Conservation (phyloP, 2,113 vertebrate species). For the Phycodurus eques region DNA sequence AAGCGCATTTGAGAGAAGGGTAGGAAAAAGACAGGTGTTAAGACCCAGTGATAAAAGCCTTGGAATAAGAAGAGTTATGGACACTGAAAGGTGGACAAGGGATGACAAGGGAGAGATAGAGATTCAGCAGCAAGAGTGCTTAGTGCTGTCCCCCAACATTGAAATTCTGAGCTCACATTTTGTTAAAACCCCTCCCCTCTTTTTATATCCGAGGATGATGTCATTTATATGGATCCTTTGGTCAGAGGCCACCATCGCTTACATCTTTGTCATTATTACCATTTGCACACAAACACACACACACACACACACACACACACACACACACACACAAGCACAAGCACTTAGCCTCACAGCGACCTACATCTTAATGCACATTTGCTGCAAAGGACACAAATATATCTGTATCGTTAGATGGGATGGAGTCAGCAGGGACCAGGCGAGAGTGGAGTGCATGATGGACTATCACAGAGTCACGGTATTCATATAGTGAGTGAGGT, state of each 20-base stretch:
- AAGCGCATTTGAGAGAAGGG: constrained; percentile 35
- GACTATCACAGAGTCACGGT: constrained; percentile 6
- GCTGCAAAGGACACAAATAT: constrained; percentile 62
- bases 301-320: not conserved
- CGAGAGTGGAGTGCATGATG: constrained; percentile 8
- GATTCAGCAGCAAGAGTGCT: constrained; percentile 32
- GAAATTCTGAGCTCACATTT: constrained; percentile 66
- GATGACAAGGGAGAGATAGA: constrained; percentile 12
- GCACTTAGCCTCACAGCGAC: constrained; percentile 64
- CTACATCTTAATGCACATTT: constrained; percentile 66
- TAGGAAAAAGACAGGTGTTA: constrained; percentile 57
- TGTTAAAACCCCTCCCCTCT: constrained; percentile 28
- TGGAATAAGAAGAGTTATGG: constrained; percentile 36
- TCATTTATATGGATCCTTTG: constrained; percentile 71
- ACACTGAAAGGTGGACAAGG: constrained; percentile 12
- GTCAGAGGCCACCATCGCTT: constrained; percentile 62
- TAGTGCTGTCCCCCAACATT: constrained; percentile 48
- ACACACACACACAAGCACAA: constrained; percentile 3
- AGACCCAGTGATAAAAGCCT: constrained; percentile 47
- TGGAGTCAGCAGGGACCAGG: constrained; percentile 33
- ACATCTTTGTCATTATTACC: constrained; percentile 63
- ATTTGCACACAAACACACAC: constrained; percentile 3
- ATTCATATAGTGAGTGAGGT: constrained; percentile 9
- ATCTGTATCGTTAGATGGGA: constrained; percentile 50
- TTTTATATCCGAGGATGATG: constrained; percentile 52